Percentiles rank a stretch among this genome's conserved stretches.
phyloP scores from a whole-genome alignment of 1,140 invertebrate genomes.

The Centruroides sculpturatus region DNA sequence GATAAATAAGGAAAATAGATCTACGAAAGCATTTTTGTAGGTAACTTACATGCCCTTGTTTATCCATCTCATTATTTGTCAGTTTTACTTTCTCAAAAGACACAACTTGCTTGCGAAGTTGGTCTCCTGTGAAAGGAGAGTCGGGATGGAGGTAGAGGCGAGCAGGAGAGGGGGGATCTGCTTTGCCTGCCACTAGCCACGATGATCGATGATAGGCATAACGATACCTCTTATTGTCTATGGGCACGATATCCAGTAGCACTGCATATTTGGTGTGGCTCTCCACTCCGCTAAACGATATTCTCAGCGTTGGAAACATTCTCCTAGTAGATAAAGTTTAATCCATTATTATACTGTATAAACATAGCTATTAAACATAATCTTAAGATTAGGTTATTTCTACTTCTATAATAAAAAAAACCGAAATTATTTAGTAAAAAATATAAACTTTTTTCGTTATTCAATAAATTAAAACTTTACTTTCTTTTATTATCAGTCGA shows the following conservation, averaged over 20 bases:
- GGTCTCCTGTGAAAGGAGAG: conserved; percentile 90
- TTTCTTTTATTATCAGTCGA: too few relatives aligned
- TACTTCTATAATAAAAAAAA: too few relatives aligned
- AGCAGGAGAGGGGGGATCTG: conserved; percentile 73
- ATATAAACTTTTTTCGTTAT: too few relatives aligned
- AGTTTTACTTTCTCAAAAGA: conserved; percentile 56
- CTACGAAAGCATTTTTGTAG: background rate
- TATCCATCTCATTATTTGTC: conserved; percentile 54
- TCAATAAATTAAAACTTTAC: too few relatives aligned
- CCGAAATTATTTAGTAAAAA: too few relatives aligned
- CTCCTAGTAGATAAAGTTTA: conserved; percentile 25
- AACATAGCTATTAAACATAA: too few relatives aligned
- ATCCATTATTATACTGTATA: too few relatives aligned
- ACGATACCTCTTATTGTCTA: conserved; percentile 35
- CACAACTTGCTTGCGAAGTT: conserved; percentile 47
- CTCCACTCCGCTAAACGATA: conserved; percentile 45
- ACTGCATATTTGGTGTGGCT: conserved; percentile 64
- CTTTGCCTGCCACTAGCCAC: conserved; percentile 27
- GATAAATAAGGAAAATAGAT: too few relatives aligned
- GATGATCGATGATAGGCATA: conserved; percentile 69
- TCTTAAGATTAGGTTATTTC: too few relatives aligned
- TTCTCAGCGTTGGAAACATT: conserved; percentile 65
- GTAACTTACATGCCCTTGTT: conserved; percentile 45
- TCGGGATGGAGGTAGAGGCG: conserved; percentile 94
- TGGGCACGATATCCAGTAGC: conserved; percentile 24